These are phyloP conservation scores for Brachystomella parvula DNA, from an alignment of 1,140 invertebrate genomes.

Conservation along the genomic window DNA sequence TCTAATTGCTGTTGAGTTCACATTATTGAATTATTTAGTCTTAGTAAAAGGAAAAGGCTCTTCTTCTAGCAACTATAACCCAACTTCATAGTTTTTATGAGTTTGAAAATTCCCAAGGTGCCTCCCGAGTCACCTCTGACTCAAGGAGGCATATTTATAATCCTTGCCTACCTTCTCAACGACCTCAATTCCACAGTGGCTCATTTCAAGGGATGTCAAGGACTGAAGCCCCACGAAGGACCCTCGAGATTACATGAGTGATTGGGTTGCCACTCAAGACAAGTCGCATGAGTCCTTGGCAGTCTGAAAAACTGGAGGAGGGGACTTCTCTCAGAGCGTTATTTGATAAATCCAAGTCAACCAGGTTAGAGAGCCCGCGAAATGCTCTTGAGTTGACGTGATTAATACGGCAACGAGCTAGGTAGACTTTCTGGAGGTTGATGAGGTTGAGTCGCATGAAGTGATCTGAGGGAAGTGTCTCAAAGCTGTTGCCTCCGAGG, in stretches of 20 bases:
- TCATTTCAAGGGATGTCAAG: slow-evolving; percentile 71
- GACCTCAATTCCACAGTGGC: slow-evolving; percentile 62
- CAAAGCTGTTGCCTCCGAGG: slow-evolving; percentile 69
- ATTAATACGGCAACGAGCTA: slow-evolving; percentile 64
- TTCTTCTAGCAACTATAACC: no score
- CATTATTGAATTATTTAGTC: no score
- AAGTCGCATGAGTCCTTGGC: slow-evolving; percentile 69
- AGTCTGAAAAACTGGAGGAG: slow-evolving; percentile 64
- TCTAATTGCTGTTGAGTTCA: no score
- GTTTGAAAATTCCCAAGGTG: no score
- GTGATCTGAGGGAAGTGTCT: slow-evolving; percentile 61
- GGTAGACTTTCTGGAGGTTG: slow-evolving; percentile 78
- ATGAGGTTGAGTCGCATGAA: slow-evolving; percentile 68
- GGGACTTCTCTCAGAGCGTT: slow-evolving; percentile 70
- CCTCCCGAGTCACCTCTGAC: no score
- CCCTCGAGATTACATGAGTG: slow-evolving; percentile 56
- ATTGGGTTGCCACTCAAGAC: slow-evolving; percentile 73
- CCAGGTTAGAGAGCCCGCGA: slow-evolving; percentile 71
- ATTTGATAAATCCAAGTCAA: slow-evolving; percentile 76
- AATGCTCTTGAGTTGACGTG: slow-evolving; percentile 70
- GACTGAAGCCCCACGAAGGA: slow-evolving; percentile 66
- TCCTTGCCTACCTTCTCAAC: slow-evolving; percentile 55
- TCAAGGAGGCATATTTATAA: no score
- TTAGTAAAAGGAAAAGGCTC: no score
- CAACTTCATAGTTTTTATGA: no score